A percentile compares a stretch with the other conserved stretches of the same genome.
Evolutionary conservation across 2,888 invertebrate genomes (phyloP).

Genomic region (Reticulitermes lucifugus): DNA sequence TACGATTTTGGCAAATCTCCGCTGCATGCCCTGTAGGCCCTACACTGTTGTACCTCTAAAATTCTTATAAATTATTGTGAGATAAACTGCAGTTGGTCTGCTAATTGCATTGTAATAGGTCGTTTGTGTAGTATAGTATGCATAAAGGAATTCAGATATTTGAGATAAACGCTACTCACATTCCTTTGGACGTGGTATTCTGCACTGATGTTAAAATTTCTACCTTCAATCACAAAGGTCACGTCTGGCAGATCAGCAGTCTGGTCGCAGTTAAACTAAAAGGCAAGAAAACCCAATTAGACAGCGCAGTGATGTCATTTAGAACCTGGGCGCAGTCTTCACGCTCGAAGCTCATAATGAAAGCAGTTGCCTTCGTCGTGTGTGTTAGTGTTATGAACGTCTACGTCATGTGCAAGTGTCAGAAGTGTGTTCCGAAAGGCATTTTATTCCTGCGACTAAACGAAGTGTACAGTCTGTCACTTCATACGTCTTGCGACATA

Average conservation of each 20-base stretch:
- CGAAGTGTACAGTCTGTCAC: not conserved
- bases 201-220: not conserved
- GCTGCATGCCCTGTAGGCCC: not conserved
- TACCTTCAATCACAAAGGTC: not conserved
- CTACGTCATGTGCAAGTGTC: not conserved
- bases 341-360: not conserved
- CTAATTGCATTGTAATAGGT: not conserved
- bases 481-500: too few species aligned
- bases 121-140: not conserved
- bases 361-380: not conserved
- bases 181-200: not conserved
- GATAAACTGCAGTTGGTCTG: not conserved
- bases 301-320: not conserved
- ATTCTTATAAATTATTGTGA: not conserved
- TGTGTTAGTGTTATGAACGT: not conserved
- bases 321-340: not conserved
- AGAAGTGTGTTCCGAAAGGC: not conserved
- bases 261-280: not conserved
- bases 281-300: not conserved
- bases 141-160: not conserved
- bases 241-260: not conserved
- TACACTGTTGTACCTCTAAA: not conserved
- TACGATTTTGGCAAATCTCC: too few species aligned
- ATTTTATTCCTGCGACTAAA: not conserved
- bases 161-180: not conserved